Evolutionary conservation across 2,797 vertebrate genomes (phyloP), one percentile per base, ranked within the genome.

Genomic region (Pelobates cultripes): DNA sequence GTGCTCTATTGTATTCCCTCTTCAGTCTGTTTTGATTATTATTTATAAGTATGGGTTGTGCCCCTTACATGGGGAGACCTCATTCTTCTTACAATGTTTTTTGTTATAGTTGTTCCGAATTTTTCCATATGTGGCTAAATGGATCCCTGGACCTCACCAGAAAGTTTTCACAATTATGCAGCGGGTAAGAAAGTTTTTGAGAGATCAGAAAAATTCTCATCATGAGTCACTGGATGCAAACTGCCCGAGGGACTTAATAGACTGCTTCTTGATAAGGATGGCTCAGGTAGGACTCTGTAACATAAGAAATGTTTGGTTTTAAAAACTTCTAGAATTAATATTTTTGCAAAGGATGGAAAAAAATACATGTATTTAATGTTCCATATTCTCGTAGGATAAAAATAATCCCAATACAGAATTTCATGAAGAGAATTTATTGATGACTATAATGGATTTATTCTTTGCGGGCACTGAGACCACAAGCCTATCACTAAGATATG

Each of bases 401-500:
- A 78, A 82, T 10, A 61, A 60, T 15, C n/a, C 53, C 15, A 61
- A 70, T 4, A 80, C 78, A 10, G 69, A 80, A 60, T 86, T 85
- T 68, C 66, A 77, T 57, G 45, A 78, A n/a, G 71, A 84, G 3
- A 85, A 85, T 53, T 72, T 87, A 43, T 9, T 76, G 3, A 66
- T 15, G 14, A 57, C 79, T 14, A 44, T 82, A n/a, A 53, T 77
- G 64, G 77, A 86, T 61, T 73, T 88, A 9, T 87, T 88, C 75
- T 77, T 67, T 55, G 87, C 86, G 9, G 87, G 86, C 4, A 87
- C 86, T 10, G 87, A 88, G 70, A 88, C 88, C 51, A 86, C 88
- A 15, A 82, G 85, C 51, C 73, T 80, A 13, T 88, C 88, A 7
- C 67, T 89, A 28, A 75, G 80, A 64, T 89, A 87, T 83, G 85